Evolutionary conservation across 2,888 invertebrate species (phyloP), one percentile per base, ranked within the genome.

Genomic region (Nineta flava): DNA sequence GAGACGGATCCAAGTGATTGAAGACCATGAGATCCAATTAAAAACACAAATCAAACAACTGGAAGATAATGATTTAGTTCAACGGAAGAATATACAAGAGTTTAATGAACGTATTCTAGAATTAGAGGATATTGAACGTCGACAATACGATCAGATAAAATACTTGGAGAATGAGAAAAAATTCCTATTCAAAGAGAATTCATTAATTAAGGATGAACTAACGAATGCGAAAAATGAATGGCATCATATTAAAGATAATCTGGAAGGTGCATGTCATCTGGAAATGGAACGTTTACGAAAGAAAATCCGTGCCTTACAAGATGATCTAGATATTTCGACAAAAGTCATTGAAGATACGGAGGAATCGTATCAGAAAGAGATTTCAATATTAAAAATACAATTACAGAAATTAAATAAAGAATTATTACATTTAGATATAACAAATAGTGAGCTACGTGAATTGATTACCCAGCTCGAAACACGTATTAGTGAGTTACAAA

Each of bases 361-460:
- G 56, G 59, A 61, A 41, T 59, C 61, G 44, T 67, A 70, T 54
- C 59, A 66, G 52, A 67, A 65, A 17, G 76, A 78, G 57, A 57
- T 76, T 46, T 74, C 73, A 10, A 56, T 61, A 12, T 62, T 76
- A 48, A 72, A 73, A 49, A 69, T 67, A 41, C 75, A 77, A 55
- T 63, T 80, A 47, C 65, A 63, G 40, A 69, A 76, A 49, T 56
- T 71, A 17, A 69, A 67, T 56, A 77, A 77, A 62, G 73, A 74
- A 55, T 70, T 75, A 52, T 70, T 77, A 59, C 79, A 82, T 50
- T 66, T 76, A 50, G 81, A 81, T 59, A 79, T 80, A 43, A 80
- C 77, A 26, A 81, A 79, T 56, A 72, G 77, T 50, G 81, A 81
- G 64, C 65, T 83, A 9, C 75, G 73, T 57, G 81, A 82, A 62